Percentiles rank a stretch among this genome's conserved stretches.
These are phyloP conservation scores for Pedionomus torquatus DNA, from an alignment of 2,113 vertebrate genomes.

Conservation along the genomic window DNA sequence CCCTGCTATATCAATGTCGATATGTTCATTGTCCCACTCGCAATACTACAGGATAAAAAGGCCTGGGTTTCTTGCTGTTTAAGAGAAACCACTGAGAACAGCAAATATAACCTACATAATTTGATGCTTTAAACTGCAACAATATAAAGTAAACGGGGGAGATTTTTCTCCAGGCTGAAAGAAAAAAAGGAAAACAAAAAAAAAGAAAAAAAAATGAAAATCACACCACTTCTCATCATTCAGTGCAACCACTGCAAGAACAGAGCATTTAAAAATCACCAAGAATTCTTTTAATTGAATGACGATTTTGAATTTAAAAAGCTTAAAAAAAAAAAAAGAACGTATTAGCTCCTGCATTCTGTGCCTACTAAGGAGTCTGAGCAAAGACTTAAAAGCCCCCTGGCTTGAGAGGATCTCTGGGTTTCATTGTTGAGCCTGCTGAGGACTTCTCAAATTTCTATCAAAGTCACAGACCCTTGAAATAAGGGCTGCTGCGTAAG, in stretches of 20 bases:
- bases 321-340: neutral
- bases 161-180: neutral
- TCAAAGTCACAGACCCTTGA: neutral
- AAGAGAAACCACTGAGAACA: neutral
- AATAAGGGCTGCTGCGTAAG: neutral
- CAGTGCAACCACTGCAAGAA: neutral
- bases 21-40: neutral
- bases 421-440: neutral
- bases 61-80: neutral
- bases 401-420: neutral
- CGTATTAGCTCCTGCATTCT: neutral
- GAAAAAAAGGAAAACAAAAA: too few species aligned
- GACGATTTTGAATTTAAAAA: neutral
- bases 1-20: neutral
- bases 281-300: neutral
- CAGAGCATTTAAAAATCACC: neutral
- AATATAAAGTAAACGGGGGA: neutral
- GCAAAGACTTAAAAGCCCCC: constrained; percentile 22
- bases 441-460: constrained; percentile 10
- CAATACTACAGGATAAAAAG: neutral
- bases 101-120: neutral
- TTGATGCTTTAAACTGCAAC: neutral
- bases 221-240: neutral
- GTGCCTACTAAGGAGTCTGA: neutral
- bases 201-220: neutral